Evolutionary conservation across 30 jellyfish, hydroid and myxozoan genomes (phyloP), one percentile per base, ranked within the genome.

Genomic region (Mastigias papua): DNA sequence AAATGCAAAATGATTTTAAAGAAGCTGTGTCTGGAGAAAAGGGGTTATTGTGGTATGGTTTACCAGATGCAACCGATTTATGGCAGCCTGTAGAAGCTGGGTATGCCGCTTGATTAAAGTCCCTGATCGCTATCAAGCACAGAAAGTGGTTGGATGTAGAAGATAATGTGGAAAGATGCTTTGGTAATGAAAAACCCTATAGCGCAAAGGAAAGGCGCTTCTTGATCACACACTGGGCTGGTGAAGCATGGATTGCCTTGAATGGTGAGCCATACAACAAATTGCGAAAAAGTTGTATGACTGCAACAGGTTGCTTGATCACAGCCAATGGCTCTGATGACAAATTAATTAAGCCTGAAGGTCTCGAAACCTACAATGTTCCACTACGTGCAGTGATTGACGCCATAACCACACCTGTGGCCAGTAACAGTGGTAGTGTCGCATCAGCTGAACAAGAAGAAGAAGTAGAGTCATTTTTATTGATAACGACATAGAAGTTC

Each of bases 51-150:
- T 75, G 86, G 86, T 75, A 34, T 75, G 86, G 73, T 5, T 9
- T 75, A 2, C 72, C 72, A 46, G n/a, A 46, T 49, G 73, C 73
- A 4, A 75, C 86, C 3, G 86, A 75, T 50, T 2, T 75, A n/a
- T 75, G 86, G 73, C 86, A 37, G 60, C 86, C 86, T 21, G 86
- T 75, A 1, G 86, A 75, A 9, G 86, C 86, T 15, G 73, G 86
- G 19, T 75, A 75, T 75, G 86, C 73, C 21, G 42, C 6, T 57
- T 35, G 42, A n/a, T 51, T 75, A 21, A 75, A 75, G 26, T 29
- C 31, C 16, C 20, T 75, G 46, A 50, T 48, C 13, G 32, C 19
- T 6, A 8, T 21, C 42, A 51, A 57, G 11, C 83, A 71, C 27
- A 8, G 25, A 20, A 9, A 13, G 10, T 75, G 86, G 86, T 50